Evolutionary conservation across 2,113 vertebrate genomes (phyloP).

Genomic region (Oncorhynchus kisutch): DNA sequence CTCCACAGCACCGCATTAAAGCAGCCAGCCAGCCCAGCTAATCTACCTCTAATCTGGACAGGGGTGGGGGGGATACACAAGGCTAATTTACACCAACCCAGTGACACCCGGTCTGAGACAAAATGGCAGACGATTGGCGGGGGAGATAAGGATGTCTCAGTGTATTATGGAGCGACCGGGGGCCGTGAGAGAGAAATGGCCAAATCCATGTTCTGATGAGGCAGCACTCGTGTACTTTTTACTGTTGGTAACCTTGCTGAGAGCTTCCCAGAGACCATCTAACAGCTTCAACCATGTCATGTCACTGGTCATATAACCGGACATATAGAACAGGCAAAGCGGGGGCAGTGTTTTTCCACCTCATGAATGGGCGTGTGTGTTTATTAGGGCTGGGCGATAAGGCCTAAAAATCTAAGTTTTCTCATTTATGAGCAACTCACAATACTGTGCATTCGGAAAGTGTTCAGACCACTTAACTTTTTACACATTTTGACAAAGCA

Average conservation of each 20-base stretch:
- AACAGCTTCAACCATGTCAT: neutral
- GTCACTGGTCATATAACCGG: neutral
- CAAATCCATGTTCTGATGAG: neutral
- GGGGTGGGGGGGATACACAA: neutral
- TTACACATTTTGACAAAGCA: too few species aligned
- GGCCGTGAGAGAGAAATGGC: neutral
- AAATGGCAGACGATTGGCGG: neutral
- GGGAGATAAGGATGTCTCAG: neutral
- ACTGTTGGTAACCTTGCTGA: neutral
- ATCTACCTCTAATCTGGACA: constrained; percentile 36
- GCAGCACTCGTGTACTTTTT: neutral
- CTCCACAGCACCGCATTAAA: neutral
- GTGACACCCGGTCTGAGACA: neutral
- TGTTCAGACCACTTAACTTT: too few species aligned
- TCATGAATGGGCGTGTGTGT: neutral
- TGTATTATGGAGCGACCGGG: neutral
- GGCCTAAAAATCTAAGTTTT: too few species aligned
- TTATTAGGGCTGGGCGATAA: neutral
- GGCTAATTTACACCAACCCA: neutral
- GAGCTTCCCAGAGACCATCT: neutral
- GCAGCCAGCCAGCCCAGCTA: constrained; percentile 3
- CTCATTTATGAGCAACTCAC: too few species aligned
- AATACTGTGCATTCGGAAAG: too few species aligned
- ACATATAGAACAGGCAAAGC: neutral
- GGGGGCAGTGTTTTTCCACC: too few species aligned